A percentile compares a stretch with the other conserved stretches of the same genome.
phyloP scores from a whole-genome alignment of 2,113 vertebrate genomes.

The Polypterus bichir region DNA sequence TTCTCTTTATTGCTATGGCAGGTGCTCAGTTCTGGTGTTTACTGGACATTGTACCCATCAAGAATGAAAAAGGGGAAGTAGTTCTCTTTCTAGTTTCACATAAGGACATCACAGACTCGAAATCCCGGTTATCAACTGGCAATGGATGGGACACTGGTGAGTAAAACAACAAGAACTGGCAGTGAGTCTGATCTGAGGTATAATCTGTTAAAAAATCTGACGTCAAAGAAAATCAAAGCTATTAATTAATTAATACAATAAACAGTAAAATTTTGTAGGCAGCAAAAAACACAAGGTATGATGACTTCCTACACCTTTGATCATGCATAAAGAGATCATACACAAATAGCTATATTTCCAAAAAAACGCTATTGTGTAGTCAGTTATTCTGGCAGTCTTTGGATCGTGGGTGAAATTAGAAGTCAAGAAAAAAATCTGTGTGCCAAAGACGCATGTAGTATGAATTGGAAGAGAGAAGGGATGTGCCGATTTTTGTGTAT shows the following conservation, averaged over 20 bases:
- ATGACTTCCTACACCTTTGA: background rate
- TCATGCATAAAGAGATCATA: background rate
- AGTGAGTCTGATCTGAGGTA: background rate
- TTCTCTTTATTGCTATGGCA: conserved; percentile 21
- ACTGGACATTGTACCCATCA: conserved; percentile 81
- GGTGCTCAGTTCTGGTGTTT: conserved; percentile 82
- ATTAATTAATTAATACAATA: background rate
- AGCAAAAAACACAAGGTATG: background rate
- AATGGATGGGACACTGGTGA: conserved; percentile 61
- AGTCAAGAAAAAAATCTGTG: no score
- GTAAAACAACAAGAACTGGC: conserved; percentile 11
- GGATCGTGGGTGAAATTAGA: no score
- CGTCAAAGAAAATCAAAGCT: no score
- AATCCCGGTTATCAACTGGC: conserved; percentile 56
- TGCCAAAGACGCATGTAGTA: no score
- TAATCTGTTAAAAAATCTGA: no score
- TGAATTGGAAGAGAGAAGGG: no score
- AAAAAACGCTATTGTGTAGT: no score
- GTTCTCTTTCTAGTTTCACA: conserved; percentile 79
- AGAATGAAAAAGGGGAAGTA: conserved; percentile 82
- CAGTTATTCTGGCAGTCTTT: no score
- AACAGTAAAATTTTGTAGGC: background rate
- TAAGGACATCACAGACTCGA: conserved; percentile 80
- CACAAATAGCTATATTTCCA: no score
- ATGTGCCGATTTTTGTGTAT: no score